Conservation (phyloP, 2,888 invertebrate genomes). For the Protonemura montana region DNA sequence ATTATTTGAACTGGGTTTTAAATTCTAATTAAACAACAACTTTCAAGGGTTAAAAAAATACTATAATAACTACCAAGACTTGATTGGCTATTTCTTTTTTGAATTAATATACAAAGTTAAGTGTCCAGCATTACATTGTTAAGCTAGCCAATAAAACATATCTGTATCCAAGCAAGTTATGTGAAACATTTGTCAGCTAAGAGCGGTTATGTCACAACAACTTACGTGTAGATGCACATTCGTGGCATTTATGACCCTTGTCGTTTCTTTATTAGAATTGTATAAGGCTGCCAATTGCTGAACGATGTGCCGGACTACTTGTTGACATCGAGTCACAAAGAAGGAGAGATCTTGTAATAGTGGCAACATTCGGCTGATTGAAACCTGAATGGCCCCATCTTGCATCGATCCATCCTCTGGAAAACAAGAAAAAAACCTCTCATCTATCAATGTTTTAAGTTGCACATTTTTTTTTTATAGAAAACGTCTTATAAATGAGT, state of each 20-base stretch:
- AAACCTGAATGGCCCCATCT: conserved; percentile 61
- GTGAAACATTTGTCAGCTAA: too few relatives aligned
- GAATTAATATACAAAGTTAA: too few relatives aligned
- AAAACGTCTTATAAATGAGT: background rate
- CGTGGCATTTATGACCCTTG: conserved; percentile 54
- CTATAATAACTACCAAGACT: too few relatives aligned
- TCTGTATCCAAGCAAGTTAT: too few relatives aligned
- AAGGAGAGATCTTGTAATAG: conserved; percentile 67
- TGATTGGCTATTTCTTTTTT: too few relatives aligned
- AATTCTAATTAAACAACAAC: background rate
- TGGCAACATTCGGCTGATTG: conserved; percentile 62
- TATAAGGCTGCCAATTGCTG: conserved; percentile 78
- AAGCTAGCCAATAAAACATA: too few relatives aligned
- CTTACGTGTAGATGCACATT: conserved; percentile 54
- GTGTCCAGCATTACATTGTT: too few relatives aligned
- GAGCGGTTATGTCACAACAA: too few relatives aligned
- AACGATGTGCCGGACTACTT: conserved; percentile 75
- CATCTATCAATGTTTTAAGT: too few relatives aligned
- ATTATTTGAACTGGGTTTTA: too few relatives aligned
- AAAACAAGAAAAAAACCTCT: background rate
- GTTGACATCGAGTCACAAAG: conserved; percentile 74
- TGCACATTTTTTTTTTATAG: background rate
- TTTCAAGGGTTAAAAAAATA: too few relatives aligned
- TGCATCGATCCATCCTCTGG: conserved; percentile 58
- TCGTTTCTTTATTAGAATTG: conserved; percentile 50